Conservation (phyloP, 2,113 vertebrate genomes). For the Thunnus thynnus region DNA sequence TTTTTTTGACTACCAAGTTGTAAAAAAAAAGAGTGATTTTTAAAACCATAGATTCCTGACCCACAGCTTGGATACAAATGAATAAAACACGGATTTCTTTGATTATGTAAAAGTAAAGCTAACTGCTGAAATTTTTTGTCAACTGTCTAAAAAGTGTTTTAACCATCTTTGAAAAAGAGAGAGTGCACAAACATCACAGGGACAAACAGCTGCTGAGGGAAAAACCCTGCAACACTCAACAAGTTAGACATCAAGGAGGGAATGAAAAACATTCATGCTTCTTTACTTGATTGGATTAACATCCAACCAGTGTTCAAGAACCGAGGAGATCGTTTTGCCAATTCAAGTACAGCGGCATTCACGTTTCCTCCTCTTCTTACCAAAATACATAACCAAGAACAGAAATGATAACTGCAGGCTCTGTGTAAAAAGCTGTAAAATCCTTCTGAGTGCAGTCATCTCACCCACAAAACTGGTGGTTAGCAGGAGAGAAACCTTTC, state of each 20-base stretch:
- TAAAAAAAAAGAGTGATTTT: too few species aligned
- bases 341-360: neutral
- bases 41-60: too few species aligned
- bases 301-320: neutral
- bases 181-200: too few species aligned
- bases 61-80: too few species aligned
- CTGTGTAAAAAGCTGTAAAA: neutral
- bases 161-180: too few species aligned
- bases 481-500: conserved; percentile 15
- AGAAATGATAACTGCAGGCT: neutral
- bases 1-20: too few species aligned
- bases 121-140: too few species aligned
- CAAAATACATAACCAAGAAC: neutral
- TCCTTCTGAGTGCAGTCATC: conserved; percentile 8
- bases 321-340: neutral
- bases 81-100: too few species aligned
- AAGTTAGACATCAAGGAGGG: neutral
- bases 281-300: neutral
- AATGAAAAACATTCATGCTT: rapidly evolving
- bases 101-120: too few species aligned
- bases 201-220: too few species aligned
- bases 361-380: neutral
- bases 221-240: neutral
- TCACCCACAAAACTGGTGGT: conserved; percentile 26
- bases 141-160: too few species aligned